Evolutionary conservation across 2,797 vertebrate genomes (phyloP), one percentile per base, ranked within the genome.

Genomic region (Lates japonicus): DNA sequence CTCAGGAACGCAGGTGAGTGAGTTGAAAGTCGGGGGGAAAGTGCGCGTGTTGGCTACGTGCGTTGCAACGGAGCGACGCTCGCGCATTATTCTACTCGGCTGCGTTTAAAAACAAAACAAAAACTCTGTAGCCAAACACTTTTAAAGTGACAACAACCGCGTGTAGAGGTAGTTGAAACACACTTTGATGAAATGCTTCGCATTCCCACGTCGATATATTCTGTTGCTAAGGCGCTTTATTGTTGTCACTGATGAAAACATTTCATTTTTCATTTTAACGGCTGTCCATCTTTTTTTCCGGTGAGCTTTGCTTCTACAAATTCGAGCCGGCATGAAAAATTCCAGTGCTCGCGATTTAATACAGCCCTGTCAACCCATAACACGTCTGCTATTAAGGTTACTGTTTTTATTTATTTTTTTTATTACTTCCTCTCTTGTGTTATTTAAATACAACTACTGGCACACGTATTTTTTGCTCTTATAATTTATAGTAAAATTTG

Each of bases 1-100:
- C 96, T 99, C 83, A 89, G 98, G 81, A 99, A 98, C 91, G 96
- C 97, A 93, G 98, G 97, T 98, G 96, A 95, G 97, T 81, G 2
- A 4, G 16, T 2, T 3, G 19, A 42, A 13, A 14, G 5, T 7
- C 4, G 11, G 14, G 14, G 52, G 19, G 2, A 1, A 13, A 48
- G 33, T 13, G 46, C 11, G 44, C 4, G 29, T 12, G 25, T 29
- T 7, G 41, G 2, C 17, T 29, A 70, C n/a, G 44, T 46, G 73
- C n/a, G 44, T 46, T 71, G 49, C 35, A 25, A 57, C 39, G 39
- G 39, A 3, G 42, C 8, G 25, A 19, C 62, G 69, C 25, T 29
- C 66, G 58, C 61, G 54, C 62, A 41, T 8, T 31, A 58, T 37
- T 64, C 25, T 63, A 55, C 44, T 59, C 31, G 59, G 58, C 51